These are phyloP conservation scores for Sitta europaea DNA, from an alignment of 2,113 vertebrate genomes.

Conservation along the genomic window DNA sequence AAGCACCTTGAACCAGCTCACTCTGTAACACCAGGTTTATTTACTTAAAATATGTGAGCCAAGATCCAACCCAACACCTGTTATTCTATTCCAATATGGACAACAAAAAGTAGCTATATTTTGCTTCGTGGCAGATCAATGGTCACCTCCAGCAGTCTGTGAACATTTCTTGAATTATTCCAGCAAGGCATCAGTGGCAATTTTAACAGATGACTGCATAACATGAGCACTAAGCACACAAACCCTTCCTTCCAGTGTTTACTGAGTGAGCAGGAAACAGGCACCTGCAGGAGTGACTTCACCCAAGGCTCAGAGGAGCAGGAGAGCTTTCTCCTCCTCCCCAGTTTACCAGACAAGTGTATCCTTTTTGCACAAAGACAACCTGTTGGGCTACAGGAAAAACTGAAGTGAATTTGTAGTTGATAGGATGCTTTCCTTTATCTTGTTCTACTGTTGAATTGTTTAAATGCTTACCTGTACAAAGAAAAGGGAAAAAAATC, in stretches of 20 bases:
- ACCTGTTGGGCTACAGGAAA: background rate
- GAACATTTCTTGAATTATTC: background rate
- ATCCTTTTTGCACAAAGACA: background rate
- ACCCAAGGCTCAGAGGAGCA: background rate
- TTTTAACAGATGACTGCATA: background rate
- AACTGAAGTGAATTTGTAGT: background rate
- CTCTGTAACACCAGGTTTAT: background rate
- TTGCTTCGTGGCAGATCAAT: background rate
- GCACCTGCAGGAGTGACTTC: background rate
- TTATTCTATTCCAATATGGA: background rate
- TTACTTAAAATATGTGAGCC: background rate
- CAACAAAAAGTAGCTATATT: background rate
- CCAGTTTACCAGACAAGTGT: background rate
- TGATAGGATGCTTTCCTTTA: background rate
- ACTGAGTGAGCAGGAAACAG: background rate
- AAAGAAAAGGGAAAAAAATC: background rate
- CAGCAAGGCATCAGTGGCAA: background rate
- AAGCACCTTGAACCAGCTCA: background rate
- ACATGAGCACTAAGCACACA: accelerated
- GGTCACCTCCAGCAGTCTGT: background rate
- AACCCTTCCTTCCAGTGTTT: background rate
- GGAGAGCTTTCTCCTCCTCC: background rate
- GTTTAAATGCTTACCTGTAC: background rate
- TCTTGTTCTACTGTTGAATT: background rate
- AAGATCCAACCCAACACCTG: background rate